These are phyloP conservation scores for Sigmodon hispidus DNA, from an alignment of 2,113 vertebrate genomes.

Conservation along the genomic window DNA sequence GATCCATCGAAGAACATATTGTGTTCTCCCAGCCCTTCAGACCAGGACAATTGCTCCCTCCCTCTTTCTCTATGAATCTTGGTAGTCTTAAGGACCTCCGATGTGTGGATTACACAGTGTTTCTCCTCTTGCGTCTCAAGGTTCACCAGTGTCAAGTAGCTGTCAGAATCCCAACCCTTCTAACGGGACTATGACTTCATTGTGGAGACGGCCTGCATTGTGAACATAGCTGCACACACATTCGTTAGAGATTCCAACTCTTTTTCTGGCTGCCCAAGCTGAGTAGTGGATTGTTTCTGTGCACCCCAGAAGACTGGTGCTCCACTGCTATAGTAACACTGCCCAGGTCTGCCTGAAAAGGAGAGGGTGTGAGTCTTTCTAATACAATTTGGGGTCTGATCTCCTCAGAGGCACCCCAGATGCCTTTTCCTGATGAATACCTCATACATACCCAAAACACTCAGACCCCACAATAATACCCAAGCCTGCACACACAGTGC, in stretches of 20 bases:
- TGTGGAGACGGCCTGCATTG: not conserved
- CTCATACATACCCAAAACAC: not conserved
- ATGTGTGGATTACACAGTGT: not conserved
- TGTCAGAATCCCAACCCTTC: not conserved
- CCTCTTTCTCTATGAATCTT: not conserved
- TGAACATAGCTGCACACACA: accelerated
- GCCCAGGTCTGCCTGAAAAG: not conserved
- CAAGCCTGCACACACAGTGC: not conserved
- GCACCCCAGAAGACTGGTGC: not conserved
- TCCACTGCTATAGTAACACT: accelerated
- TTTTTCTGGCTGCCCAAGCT: not conserved
- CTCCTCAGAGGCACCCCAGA: not conserved
- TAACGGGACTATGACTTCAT: not conserved
- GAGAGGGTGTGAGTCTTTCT: not conserved
- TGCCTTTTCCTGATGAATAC: not conserved
- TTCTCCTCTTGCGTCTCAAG: not conserved
- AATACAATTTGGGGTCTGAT: not conserved
- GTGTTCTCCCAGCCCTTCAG: too few species aligned
- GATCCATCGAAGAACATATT: not conserved
- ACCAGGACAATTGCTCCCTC: not conserved
- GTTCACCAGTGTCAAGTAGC: accelerated
- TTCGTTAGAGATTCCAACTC: not conserved
- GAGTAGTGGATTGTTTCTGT: not conserved
- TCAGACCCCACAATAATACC: not conserved
- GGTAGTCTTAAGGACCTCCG: not conserved